These are phyloP conservation scores for Nysson spinosus DNA, from an alignment of 2,888 invertebrate species.

Conservation along the genomic window DNA sequence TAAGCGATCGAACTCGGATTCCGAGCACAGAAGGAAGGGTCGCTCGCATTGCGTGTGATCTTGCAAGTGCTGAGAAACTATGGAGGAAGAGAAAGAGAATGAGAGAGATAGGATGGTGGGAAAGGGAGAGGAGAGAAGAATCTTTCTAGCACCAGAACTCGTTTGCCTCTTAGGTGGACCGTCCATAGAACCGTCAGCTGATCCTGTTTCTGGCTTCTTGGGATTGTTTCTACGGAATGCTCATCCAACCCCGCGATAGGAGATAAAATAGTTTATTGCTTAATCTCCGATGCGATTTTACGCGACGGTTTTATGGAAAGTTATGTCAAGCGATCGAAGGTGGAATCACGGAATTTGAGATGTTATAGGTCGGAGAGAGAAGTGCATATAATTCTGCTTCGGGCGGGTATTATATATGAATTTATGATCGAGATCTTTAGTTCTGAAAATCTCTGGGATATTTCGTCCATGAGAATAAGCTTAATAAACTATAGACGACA, in stretches of 20 bases:
- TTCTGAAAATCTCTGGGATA: slow-evolving; percentile 15
- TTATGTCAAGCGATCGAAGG: slow-evolving; percentile 28
- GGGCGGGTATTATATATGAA: slow-evolving; percentile 26
- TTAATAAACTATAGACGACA: slow-evolving; percentile 31
- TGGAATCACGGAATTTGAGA: neutral
- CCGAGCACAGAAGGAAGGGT: slow-evolving; percentile 55
- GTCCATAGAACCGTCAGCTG: slow-evolving; percentile 48
- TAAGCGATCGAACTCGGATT: slow-evolving; percentile 71
- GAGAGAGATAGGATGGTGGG: neutral
- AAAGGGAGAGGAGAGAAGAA: neutral
- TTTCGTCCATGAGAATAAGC: slow-evolving; percentile 4
- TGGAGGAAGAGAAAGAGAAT: neutral
- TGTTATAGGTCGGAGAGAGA: neutral
- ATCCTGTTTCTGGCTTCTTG: slow-evolving; percentile 15
- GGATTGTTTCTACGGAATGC: slow-evolving; percentile 28
- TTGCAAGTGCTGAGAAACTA: slow-evolving; percentile 6
- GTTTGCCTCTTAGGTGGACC: slow-evolving; percentile 32
- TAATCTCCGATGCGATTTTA: slow-evolving; percentile 37
- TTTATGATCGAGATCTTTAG: slow-evolving; percentile 29
- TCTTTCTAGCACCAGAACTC: slow-evolving; percentile 28
- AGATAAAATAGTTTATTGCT: slow-evolving; percentile 51
- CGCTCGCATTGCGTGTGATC: slow-evolving; percentile 61
- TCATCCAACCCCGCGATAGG: slow-evolving; percentile 10
- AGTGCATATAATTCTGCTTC: neutral
- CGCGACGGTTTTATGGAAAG: slow-evolving; percentile 40